Percentiles rank a stretch among this genome's conserved stretches.
These are phyloP conservation scores for Drosophila azteca DNA, from an alignment of 1,140 invertebrate genomes.

Conservation along the genomic window DNA sequence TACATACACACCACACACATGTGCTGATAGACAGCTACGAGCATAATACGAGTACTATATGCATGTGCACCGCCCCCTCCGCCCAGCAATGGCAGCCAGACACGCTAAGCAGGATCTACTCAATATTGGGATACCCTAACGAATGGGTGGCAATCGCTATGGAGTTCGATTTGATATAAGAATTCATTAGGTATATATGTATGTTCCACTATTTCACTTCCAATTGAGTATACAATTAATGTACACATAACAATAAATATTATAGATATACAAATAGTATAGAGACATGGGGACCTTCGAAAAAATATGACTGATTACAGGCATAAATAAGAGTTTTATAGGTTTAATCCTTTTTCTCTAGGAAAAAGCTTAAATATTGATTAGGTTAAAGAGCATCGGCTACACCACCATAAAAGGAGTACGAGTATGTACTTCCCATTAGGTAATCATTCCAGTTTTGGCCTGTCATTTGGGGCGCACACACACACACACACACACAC, in stretches of 20 bases:
- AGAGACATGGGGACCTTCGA: no score
- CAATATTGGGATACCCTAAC: slow-evolving; percentile 33
- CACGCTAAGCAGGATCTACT: slow-evolving; percentile 52
- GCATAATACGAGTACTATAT: slow-evolving; percentile 43
- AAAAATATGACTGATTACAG: no score
- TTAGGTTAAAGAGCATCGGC: no score
- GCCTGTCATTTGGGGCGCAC: slow-evolving; percentile 43
- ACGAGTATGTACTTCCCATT: not conserved
- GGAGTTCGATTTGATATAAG: not conserved
- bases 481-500: not conserved
- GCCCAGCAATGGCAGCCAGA: slow-evolving; percentile 49
- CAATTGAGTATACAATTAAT: no score
- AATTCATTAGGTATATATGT: no score
- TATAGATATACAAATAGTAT: no score
- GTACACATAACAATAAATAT: no score
- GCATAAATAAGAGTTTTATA: no score
- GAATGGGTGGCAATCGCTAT: not conserved
- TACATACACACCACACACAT: slow-evolving; percentile 30
- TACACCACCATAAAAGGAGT: no score
- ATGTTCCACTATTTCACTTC: no score
- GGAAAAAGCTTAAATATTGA: no score
- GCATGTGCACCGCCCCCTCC: slow-evolving; percentile 26
- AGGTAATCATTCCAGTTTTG: slow-evolving; percentile 13
- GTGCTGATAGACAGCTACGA: slow-evolving; percentile 40
- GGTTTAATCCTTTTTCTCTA: no score